Evolutionary conservation across 1,140 invertebrate species (phyloP), one percentile per base, ranked within the genome.

Genomic region (Wasmannia auropunctata): DNA sequence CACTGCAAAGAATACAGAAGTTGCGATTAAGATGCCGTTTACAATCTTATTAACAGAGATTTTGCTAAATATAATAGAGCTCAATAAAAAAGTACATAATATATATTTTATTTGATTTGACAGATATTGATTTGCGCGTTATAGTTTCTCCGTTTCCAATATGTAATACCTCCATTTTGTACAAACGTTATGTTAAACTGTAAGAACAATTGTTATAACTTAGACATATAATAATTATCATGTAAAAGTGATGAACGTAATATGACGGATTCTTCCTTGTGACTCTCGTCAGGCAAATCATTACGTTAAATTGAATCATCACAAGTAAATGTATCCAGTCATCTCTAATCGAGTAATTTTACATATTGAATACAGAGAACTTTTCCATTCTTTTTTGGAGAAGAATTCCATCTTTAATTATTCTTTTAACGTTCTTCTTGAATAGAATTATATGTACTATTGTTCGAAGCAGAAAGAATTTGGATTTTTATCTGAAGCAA

Each of bases 21-120:
- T 10, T 28, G 56, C 5, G 51, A 90, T 90, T 85, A 84, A 69
- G 56, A 72, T 51, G 34, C 14, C 14, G 3, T 10, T n/a, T 19
- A 70, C 22, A 49, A 89, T 79, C 31, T n/a, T n/a, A n/a, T n/a
- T n/a, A 67, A 63, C 1, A n/a, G 3, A 14, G 14, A 77, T 28
- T 56, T 2, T 31, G n/a, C 25, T 51, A 37, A 40, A 37, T 37
- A 37, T 37, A n/a, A n/a, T n/a, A 31, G 2, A 19, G 5, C 3
- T n/a, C 16, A 43, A 28, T 54, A 40, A 31, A 16, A 51, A 74
- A 74, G 28, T n/a, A 22, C n/a, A n/a, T 8, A 74, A n/a, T 3
- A 8, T 40, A 22, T 37, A 11, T 16, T 51, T 74, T 25, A 70
- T 37, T 16, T 34, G 6, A 56, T 7, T 16, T 37, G 1, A 0